Base-by-base conservation (phyloP, 2,888 invertebrate species). In the Acanthoscelides obtectus region DNA sequence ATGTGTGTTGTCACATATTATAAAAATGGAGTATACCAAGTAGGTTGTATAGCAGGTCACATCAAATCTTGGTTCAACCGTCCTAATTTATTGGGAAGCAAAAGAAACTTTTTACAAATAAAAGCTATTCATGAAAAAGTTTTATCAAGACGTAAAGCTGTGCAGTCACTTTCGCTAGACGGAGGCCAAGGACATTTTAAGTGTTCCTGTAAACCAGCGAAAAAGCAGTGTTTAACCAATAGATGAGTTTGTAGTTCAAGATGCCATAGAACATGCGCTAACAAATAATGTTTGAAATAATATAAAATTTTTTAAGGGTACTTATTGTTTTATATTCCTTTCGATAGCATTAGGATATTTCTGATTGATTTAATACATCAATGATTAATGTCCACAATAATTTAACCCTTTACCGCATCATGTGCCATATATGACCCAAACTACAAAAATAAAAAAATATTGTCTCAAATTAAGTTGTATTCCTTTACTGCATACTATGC, bases 121-220 rank as follows among this genome's bases (percentile, higher is more conserved):
- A 64, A 64, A 69, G 67, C 21, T 19, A 65, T 71, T 71, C 69
- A 69, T 69, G 64, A 72, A 70, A 72, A 70, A 22, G 19, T 66
- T 65, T 2, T 72, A 66, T 70, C 72, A 22, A 27, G 70, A 64
- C 65, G 72, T 17, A 66, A 72, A 69, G 21, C 22, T 66, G 25
- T 72, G 45, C 69, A 45, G 8, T 20, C 45, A 20, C 20, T 63
- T 12, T 72, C 66, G 17, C 64, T 68, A 19, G 8, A 22, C 22
- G 21, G 64, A 67, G 70, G 63, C 17, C 69, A 72, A 67, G 66
- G 67, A 66, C 70, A 66, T 67, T 70, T 70, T 63, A 70, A 72
- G 67, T 72, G 67, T 70, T 72, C 70, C 3, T 72, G 69, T n/a
- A 72, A 70, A 70, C 69, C 70, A 67, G 70, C 69, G 21, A 66